Conservation (phyloP, 2,113 vertebrate species). For the chimpanzee (Pan troglodytes) region NHGRI_mPanTro3-v2.1_pri NC_086016.1:37186001-37186500, state of each 20-base stretch:
- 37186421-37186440: background rate
- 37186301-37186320: background rate
- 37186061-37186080: background rate
- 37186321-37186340: too few relatives aligned
- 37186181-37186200: background rate
- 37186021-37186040: background rate
- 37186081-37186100: background rate
- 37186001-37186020: background rate
- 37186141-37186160: background rate
- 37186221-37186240: background rate
- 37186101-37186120: background rate
- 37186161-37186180: background rate
- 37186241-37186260: background rate
- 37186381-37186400: background rate
- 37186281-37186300: background rate
- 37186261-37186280: background rate
- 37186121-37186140: background rate
- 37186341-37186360: background rate
- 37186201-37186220: background rate
- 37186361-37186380: too few relatives aligned
- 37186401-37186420: background rate
- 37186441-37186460: background rate
- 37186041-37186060: background rate
- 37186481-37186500: rapidly evolving
- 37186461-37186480: background rate